Evolutionary conservation across 2,113 vertebrate species (phyloP).

Genomic region (Ardeotis arabs): DNA sequence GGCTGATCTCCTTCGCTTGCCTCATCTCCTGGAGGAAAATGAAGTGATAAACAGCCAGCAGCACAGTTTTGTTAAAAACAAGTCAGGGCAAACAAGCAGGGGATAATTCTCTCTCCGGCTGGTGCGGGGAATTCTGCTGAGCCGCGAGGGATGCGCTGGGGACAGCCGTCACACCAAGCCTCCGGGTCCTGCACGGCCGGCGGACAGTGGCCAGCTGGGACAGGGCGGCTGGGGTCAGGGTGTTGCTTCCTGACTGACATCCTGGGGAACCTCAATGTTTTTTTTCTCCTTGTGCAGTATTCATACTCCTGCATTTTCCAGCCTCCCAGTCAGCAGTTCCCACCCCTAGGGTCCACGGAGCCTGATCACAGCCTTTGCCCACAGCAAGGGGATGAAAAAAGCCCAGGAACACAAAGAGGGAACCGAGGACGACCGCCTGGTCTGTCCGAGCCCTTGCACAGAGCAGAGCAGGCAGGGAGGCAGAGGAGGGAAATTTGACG

Average conservation of each 20-base stretch:
- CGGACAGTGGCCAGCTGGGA: background rate
- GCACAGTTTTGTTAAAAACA: slow-evolving; percentile 60
- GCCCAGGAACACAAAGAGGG: background rate
- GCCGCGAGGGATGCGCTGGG: accelerated
- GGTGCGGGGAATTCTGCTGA: background rate
- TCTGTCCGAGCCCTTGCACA: background rate
- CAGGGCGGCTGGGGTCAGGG: background rate
- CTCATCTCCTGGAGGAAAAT: slow-evolving; percentile 66
- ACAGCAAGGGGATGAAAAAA: background rate
- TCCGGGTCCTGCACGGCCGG: background rate
- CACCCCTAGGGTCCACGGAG: background rate
- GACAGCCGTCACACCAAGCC: background rate
- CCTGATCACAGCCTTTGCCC: background rate
- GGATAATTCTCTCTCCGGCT: background rate
- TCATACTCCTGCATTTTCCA: background rate
- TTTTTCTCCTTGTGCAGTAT: background rate
- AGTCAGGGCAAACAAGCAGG: slow-evolving; percentile 50
- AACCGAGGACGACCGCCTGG: background rate
- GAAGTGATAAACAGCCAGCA: slow-evolving; percentile 66
- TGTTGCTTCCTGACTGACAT: background rate
- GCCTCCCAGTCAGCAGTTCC: background rate
- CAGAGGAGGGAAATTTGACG: background rate
- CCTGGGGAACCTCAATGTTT: background rate
- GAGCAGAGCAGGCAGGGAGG: background rate
- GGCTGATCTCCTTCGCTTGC: slow-evolving; percentile 61